Base-by-base conservation (phyloP, 2,888 invertebrate species). In the Drosophila hawaiiensis region DNA sequence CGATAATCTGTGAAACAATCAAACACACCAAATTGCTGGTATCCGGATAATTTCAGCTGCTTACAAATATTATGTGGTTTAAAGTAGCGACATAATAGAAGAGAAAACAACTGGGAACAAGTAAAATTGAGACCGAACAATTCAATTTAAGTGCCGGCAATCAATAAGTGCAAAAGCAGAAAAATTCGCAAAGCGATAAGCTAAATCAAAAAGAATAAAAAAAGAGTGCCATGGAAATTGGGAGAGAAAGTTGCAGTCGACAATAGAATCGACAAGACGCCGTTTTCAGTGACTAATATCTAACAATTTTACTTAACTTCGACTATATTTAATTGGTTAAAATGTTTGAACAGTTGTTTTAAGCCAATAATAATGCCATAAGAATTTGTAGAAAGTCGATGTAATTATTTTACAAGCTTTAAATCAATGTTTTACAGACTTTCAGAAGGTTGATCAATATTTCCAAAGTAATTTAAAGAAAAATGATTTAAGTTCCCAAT, bases 1-100 rank as follows among this genome's bases (percentile, higher is more conserved):
- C 68, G 78, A 82, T 78, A 78, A 78, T 58, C 82, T 82, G 78
- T 68, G 62, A 82, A 72, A 37, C 72, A 78, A 77, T 81, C 73
- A 59, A 39, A 39, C 49, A 58, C 49, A 25, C 31, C 29, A 61
- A 65, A 62, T 62, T 62, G 64, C 54, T 61, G 37, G 43, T 37
- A 33, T 53, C 29, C 41, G 39, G 28, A 50, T 58, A 49, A 75
- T 75, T 72, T 28, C 7, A 33, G 19, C 25, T 35, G 49, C 39
- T 54, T 9, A 29, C n/a, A 37, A 55, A 35, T n/a, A 39, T 19
- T 55, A 47, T 25, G 47, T 39, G 37, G 47, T 19, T 39, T 39
- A 39, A 47, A 68, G 25, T 25, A 31, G 16, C 35, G 16, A 39
- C 14, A n/a, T 28, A 68, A 25, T 16, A 22, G 31, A 43, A 19